phyloP scores from a whole-genome alignment of 2,797 vertebrate species.

The Poliocrania exsul region DNA sequence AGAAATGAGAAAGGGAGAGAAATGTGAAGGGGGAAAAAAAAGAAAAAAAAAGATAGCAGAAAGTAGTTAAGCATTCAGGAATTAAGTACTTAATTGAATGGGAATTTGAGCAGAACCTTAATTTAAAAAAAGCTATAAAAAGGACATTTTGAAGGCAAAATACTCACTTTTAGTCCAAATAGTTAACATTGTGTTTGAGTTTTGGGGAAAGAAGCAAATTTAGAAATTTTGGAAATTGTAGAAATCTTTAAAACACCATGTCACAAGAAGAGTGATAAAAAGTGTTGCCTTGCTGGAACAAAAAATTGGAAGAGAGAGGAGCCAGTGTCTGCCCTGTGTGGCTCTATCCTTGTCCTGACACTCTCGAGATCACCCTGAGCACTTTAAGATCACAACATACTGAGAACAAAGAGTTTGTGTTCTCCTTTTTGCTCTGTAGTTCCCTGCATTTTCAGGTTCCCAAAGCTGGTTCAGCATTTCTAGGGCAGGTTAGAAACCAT shows the following conservation, averaged over 20 bases:
- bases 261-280: not conserved
- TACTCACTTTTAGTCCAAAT: not conserved
- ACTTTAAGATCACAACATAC: slow-evolving; percentile 38
- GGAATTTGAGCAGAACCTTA: not conserved
- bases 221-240: not conserved
- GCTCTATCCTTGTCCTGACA: slow-evolving; percentile 8
- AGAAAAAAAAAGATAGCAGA: not conserved
- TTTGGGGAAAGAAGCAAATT: not conserved
- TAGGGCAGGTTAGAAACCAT: not conserved
- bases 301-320: not conserved
- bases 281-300: not conserved
- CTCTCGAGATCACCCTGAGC: not conserved
- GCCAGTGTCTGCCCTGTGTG: not conserved
- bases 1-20: not conserved
- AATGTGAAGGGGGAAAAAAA: not conserved
- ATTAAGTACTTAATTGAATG: not conserved
- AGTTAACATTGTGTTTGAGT: not conserved
- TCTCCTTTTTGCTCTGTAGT: not conserved
- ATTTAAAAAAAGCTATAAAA: not conserved
- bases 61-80: not conserved
- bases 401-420: slow-evolving; percentile 43
- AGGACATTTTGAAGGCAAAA: not conserved
- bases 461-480: not conserved
- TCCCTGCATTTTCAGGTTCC: slow-evolving; percentile 2
- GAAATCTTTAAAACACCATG: not conserved